phyloP scores from a whole-genome alignment of 2,113 vertebrate genomes.

The Oncorhynchus tshawytscha region DNA sequence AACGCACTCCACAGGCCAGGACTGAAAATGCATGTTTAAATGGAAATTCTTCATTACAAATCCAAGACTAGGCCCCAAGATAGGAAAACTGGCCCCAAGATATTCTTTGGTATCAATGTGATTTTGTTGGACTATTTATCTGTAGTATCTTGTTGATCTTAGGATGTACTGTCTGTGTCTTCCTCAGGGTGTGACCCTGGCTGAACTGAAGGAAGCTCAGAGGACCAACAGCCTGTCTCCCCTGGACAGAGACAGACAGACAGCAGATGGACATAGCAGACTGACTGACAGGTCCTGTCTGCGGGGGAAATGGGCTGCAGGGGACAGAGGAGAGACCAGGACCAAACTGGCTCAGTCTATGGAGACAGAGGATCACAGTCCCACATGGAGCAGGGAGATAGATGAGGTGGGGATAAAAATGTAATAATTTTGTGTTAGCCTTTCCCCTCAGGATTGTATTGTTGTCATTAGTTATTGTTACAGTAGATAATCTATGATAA shows the following conservation, averaged over 20 bases:
- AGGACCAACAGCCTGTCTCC: conserved; percentile 74
- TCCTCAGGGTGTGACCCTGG: conserved; percentile 80
- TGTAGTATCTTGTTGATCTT: neutral
- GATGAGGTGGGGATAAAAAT: conserved; percentile 71
- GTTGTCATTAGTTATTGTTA: neutral
- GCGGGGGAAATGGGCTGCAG: conserved; percentile 9
- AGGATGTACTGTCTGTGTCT: conserved; percentile 30
- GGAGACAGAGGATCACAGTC: conserved; percentile 41
- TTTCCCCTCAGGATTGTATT: neutral
- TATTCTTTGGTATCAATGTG: no score
- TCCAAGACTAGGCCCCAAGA: no score
- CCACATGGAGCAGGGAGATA: conserved; percentile 50
- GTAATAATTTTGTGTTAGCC: neutral
- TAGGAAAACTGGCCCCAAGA: no score
- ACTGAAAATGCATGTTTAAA: no score
- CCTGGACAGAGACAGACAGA: conserved; percentile 72
- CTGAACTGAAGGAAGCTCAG: conserved; percentile 89
- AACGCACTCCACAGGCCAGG: neutral
- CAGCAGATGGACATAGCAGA: conserved; percentile 46
- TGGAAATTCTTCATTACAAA: no score
- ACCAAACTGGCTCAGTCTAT: conserved; percentile 16
- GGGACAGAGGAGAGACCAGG: conserved; percentile 22
- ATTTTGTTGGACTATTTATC: no score
- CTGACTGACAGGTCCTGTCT: conserved; percentile 14
- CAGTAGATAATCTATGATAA: no score